Evolutionary conservation across 2,113 vertebrate genomes (phyloP), one percentile per base, ranked within the genome.

Genomic region (Zingel zingel): DNA sequence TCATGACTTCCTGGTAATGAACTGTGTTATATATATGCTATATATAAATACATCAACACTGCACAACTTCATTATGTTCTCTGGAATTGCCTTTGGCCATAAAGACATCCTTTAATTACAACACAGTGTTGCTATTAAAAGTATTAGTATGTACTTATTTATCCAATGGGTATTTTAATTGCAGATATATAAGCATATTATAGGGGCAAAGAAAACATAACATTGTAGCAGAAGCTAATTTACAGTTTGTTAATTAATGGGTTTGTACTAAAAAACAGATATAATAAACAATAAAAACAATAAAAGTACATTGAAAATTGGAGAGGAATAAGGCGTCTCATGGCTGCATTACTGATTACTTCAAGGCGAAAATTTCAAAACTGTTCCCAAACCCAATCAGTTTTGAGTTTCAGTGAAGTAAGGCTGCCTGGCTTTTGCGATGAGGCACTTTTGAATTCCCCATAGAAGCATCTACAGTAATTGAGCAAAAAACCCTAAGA

Each of bases 361-460:
- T 80, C 36, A 14, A 23, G 19, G 39, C 10, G 2, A 43, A 56
- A 63, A 64, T 23, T 33, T 43, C 23, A 14, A 50, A 68, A 30
- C 19, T 23, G 23, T 33, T 65, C 16, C 39, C 62, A 33, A 68
- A 45, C 54, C 43, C 59, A 68, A 50, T 78, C 27, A 69, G 14
- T 11, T 51, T 61, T 15, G 27, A 53, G 21, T 59, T 68, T 12
- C 5, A 51, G 45, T 23, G 39, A 74, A 57, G 64, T 21, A 23
- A 23, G 50, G 21, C 50, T 69, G 56, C 15, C 56, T 57, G 58
- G 19, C 12, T 69, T 63, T 75, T 54, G 72, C 19, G 1, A 72
- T 74, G 7, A 53, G 23, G 54, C 45, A 68, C 64, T 76, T 82
- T 21, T 76, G 27, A 63, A 70, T 65, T 71, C n/a, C 67, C 19